Percentiles rank a stretch among this genome's conserved stretches.
Conservation (phyloP, 2,888 invertebrate species). For the Stegophylla sp. region DNA sequence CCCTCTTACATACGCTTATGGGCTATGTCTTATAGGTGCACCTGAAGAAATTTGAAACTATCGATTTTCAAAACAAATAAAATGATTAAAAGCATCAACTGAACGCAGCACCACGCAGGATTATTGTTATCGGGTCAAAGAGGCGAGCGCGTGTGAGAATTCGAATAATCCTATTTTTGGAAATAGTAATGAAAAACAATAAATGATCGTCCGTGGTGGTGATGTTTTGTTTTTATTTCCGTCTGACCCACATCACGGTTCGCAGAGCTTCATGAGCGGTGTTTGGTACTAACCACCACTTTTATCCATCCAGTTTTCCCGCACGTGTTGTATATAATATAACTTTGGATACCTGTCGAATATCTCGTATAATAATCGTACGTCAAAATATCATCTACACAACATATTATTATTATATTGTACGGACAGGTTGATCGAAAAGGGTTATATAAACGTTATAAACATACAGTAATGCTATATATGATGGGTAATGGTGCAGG, state of each 20-base stretch:
- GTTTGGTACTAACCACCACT: neutral
- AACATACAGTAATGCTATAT: neutral
- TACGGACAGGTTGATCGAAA: neutral
- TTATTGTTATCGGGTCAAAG: neutral
- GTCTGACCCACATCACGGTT: neutral
- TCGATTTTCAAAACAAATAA: neutral
- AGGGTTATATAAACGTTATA: neutral
- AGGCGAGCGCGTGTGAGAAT: too few species aligned
- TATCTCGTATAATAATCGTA: neutral
- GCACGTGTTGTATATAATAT: neutral
- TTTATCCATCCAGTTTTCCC: neutral
- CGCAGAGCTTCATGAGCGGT: neutral
- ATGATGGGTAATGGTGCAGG: neutral
- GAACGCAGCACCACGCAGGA: neutral
- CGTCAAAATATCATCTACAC: neutral
- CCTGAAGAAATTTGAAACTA: neutral
- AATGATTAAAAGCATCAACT: neutral
- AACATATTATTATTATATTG: neutral
- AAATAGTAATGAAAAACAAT: neutral
- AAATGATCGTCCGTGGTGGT: neutral
- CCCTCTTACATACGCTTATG: too few species aligned
- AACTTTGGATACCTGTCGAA: neutral
- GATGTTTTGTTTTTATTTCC: neutral
- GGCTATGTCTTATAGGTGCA: too few species aligned
- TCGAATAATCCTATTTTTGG: neutral